These are phyloP conservation scores for Barnardius zonarius DNA, from an alignment of 2,113 vertebrate genomes.

Conservation along the genomic window DNA sequence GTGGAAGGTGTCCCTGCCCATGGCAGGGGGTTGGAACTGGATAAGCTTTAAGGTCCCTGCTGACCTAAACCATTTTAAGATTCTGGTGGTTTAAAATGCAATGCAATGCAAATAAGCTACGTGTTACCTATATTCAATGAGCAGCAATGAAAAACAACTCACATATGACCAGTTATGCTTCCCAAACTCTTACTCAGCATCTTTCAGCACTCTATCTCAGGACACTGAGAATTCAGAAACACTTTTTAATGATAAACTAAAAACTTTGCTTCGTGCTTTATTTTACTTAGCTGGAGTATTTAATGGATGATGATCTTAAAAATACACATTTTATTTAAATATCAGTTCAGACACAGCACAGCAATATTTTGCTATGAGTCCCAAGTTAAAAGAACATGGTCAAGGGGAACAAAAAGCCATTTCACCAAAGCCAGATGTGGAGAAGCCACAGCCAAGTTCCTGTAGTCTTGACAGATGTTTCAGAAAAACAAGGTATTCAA, in stretches of 20 bases:
- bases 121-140: neutral
- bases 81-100: neutral
- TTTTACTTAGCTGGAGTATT: neutral
- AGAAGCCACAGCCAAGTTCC: neutral
- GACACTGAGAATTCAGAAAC: neutral
- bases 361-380: neutral
- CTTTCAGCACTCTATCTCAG: neutral
- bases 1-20: neutral
- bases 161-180: neutral
- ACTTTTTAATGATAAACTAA: neutral
- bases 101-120: neutral
- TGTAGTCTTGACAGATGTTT: neutral
- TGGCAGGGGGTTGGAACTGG: neutral
- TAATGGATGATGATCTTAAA: neutral
- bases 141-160: neutral
- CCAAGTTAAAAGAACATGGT: neutral
- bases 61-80: neutral
- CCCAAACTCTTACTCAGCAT: neutral
- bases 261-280: neutral
- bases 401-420: neutral
- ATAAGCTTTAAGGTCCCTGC: neutral
- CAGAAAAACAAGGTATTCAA: neutral
- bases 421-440: neutral
- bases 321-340: neutral
- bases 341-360: neutral